Conservation (phyloP, 2,888 invertebrate genomes). For the Cryptosula pallasiana region DNA sequence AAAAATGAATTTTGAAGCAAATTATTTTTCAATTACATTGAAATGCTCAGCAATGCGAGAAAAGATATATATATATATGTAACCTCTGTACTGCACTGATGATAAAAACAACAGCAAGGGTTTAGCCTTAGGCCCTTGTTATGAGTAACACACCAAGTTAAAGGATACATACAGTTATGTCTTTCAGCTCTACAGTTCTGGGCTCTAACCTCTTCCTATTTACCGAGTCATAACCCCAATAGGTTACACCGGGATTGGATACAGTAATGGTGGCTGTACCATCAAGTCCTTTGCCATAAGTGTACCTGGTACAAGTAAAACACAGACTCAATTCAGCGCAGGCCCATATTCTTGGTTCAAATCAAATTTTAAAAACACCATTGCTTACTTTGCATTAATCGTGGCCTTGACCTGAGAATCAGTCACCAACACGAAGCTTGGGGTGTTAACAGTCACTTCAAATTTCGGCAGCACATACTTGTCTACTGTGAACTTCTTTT, state of each 20-base stretch:
- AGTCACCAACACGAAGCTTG: slow-evolving; percentile 73
- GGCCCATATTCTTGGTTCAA: not conserved
- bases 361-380: not conserved
- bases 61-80: too few species aligned
- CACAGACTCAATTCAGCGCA: not conserved
- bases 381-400: slow-evolving; percentile 72
- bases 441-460: slow-evolving; percentile 76
- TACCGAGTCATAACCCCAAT: slow-evolving; percentile 3
- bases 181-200: slow-evolving; percentile 13
- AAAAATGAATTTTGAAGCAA: too few species aligned
- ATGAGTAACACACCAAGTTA: too few species aligned
- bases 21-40: too few species aligned
- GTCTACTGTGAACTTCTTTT: slow-evolving; percentile 3
- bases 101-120: too few species aligned
- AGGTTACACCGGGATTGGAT: not conserved
- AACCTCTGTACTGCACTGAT: too few species aligned
- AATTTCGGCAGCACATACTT: slow-evolving; percentile 75
- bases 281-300: slow-evolving; percentile 74
- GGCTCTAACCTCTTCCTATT: not conserved
- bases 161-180: not conserved
- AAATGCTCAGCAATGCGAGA: too few species aligned
- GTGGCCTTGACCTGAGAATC: slow-evolving; percentile 73
- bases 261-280: slow-evolving; percentile 66
- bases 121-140: too few species aligned
- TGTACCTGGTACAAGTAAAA: slow-evolving; percentile 55